A percentile compares a stretch with the other conserved stretches of the same genome.
These are phyloP conservation scores for Aptenodytes forsteri DNA, from an alignment of 2,113 vertebrate species.

Conservation along the genomic window DNA sequence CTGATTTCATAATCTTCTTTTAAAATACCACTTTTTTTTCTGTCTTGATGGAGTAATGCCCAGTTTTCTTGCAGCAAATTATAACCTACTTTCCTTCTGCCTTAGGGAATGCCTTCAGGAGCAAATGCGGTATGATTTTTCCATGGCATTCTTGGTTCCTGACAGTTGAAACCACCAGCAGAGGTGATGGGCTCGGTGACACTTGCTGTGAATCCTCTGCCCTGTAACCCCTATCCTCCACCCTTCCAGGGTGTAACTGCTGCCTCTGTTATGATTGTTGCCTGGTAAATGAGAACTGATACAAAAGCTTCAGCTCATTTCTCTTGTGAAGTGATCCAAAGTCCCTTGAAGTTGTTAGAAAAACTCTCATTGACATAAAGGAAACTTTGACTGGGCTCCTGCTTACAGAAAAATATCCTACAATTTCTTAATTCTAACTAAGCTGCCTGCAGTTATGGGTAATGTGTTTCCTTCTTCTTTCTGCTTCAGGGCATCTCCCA, in stretches of 20 bases:
- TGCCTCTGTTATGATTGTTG: not conserved
- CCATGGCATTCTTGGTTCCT: not conserved
- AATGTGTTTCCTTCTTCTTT: not conserved
- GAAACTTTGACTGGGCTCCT: not conserved
- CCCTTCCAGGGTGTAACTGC: not conserved
- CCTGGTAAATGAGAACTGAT: not conserved
- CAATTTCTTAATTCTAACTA: not conserved
- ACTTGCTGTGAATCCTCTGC: not conserved
- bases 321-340: not conserved
- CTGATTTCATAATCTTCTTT: conserved; percentile 45
- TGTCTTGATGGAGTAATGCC: not conserved
- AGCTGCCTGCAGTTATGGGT: not conserved
- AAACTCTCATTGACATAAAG: not conserved
- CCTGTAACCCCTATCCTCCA: not conserved
- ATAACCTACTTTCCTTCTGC: conserved; percentile 22
- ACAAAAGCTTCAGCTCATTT: not conserved
- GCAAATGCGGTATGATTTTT: not conserved
- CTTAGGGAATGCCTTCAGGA: conserved; percentile 1
- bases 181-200: not conserved
- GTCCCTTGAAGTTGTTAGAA: not conserved
- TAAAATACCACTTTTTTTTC: not conserved
- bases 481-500: not conserved
- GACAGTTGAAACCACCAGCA: not conserved
- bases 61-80: conserved; percentile 35
- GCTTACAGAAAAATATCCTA: not conserved